Conservation (phyloP, 2,113 vertebrate genomes). For the Anser cygnoides region DNA sequence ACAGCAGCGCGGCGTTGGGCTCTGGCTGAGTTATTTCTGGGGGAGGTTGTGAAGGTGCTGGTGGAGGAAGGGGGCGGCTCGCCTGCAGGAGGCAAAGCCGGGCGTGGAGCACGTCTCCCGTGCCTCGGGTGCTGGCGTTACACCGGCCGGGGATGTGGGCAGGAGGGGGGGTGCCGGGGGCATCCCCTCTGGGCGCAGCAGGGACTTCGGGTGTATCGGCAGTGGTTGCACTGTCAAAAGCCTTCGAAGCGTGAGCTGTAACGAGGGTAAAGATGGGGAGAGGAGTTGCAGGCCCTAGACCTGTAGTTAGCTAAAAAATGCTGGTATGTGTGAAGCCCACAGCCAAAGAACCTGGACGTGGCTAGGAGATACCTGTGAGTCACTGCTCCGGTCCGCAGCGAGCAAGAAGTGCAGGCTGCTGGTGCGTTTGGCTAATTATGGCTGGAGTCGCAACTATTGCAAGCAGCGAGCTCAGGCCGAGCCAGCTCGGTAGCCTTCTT, state of each 20-base stretch:
- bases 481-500: not conserved
- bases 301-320: not conserved
- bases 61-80: too few species aligned
- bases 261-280: not conserved
- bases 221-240: not conserved
- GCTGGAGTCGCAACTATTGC: not conserved
- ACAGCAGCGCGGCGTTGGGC: not conserved
- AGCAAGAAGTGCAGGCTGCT: not conserved
- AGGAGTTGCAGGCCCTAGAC: not conserved
- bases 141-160: not conserved
- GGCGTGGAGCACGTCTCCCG: too few species aligned
- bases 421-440: not conserved
- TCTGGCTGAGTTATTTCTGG: too few species aligned
- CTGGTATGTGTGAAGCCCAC: not conserved
- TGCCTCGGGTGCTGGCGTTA: not conserved
- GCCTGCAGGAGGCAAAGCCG: too few species aligned
- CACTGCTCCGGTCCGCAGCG: not conserved
- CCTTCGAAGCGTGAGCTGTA: not conserved
- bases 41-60: too few species aligned
- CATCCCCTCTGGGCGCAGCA: not conserved
- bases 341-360: not conserved
- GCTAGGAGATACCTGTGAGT: not conserved
- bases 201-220: not conserved
- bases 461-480: not conserved
- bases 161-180: not conserved